These are phyloP conservation scores for Clarias batrachus DNA, from an alignment of 2,113 vertebrate genomes.

Conservation along the genomic window DNA sequence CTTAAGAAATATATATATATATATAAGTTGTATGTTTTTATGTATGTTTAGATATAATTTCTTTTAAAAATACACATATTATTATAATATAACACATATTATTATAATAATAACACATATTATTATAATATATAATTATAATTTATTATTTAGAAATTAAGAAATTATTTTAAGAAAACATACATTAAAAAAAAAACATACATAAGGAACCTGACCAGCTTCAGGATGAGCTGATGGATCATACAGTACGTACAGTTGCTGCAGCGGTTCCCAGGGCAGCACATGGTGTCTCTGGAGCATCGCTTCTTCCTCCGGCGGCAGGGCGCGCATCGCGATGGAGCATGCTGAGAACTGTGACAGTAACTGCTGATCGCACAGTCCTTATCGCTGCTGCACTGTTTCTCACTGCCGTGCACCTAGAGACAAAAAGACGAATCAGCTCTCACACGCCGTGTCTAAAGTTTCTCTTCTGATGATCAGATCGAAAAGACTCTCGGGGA, in stretches of 20 bases:
- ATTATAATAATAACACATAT: no score
- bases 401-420: constrained; percentile 71
- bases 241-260: constrained; percentile 80
- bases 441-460: not conserved
- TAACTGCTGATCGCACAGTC: constrained; percentile 89
- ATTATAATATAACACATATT: no score
- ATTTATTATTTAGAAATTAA: no score
- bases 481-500: not conserved
- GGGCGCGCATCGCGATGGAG: constrained; percentile 80
- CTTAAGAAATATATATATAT: no score
- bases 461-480: not conserved
- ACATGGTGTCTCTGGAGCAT: constrained; percentile 93
- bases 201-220: not conserved
- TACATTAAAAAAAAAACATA: not conserved
- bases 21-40: no score
- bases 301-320: constrained; percentile 92
- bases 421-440: not conserved
- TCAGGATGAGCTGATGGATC: not conserved
- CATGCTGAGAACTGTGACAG: constrained; percentile 90
- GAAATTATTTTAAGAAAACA: no score
- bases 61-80: no score
- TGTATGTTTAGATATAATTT: no score
- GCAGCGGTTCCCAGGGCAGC: constrained; percentile 91
- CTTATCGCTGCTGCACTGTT: constrained; percentile 88
- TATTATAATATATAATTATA: no score